phyloP scores from a whole-genome alignment of 2,888 invertebrate species.

The Heliconius ismenius region DNA sequence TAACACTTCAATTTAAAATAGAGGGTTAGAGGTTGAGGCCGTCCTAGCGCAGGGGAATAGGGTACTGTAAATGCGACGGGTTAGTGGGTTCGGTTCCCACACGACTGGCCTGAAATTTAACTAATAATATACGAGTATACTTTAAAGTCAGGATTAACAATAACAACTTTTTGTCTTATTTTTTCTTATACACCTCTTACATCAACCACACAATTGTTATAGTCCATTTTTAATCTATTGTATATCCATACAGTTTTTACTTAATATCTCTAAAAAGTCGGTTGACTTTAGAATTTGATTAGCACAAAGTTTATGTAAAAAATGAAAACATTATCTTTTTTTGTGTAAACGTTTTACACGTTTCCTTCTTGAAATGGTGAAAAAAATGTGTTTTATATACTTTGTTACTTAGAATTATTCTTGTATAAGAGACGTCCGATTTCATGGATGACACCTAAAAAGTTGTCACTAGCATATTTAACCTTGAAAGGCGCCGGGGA shows the following conservation, averaged over 20 bases:
- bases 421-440: not conserved
- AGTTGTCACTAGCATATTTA: not conserved
- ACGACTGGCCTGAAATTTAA: not conserved
- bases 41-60: too few species aligned
- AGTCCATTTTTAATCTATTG: not conserved
- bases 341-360: not conserved
- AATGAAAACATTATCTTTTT: constrained; percentile 19
- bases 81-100: too few species aligned
- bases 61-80: too few species aligned
- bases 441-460: not conserved
- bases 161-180: not conserved
- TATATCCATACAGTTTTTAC: constrained; percentile 2
- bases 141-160: not conserved
- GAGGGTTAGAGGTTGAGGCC: not conserved
- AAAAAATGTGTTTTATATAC: not conserved
- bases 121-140: too few species aligned
- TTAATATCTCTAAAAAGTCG: not conserved
- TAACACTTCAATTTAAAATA: not conserved
- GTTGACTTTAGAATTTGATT: not conserved
- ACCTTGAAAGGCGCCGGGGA: not conserved
- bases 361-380: not conserved
- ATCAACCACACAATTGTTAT: not conserved
- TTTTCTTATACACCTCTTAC: not conserved
- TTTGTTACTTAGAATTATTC: not conserved
- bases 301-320: constrained; percentile 10